A percentile compares a stretch with the other conserved stretches of the same genome.
Conservation (phyloP, 2,888 invertebrate species). For the Brachylomia viminalis region DNA sequence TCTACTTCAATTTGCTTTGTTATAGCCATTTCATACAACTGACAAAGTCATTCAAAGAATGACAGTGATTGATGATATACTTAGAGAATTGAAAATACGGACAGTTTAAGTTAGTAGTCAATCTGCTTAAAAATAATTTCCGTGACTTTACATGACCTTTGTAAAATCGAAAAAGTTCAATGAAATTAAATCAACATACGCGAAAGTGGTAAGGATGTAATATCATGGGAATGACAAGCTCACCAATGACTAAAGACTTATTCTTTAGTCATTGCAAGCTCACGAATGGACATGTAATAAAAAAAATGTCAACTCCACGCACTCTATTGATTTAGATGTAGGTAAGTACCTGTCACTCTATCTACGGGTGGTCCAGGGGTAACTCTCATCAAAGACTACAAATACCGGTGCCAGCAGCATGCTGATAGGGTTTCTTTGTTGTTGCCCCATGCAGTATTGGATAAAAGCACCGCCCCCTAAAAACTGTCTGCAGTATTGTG, state of each 20-base stretch:
- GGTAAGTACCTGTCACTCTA: constrained; percentile 24
- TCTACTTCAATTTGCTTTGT: not conserved
- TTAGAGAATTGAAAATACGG: not conserved
- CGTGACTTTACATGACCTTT: not conserved
- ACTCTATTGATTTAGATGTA: constrained; percentile 5
- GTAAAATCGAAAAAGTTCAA: not conserved
- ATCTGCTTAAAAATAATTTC: not conserved
- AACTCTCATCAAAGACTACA: not conserved
- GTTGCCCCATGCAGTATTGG: not conserved
- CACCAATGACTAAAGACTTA: too few species aligned
- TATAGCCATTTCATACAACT: not conserved
- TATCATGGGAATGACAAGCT: not conserved
- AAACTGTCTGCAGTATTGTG: not conserved
- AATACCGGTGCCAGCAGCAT: not conserved
- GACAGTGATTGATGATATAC: not conserved
- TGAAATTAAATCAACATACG: not conserved
- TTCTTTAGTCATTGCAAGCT: too few species aligned
- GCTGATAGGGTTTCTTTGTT: too few species aligned
- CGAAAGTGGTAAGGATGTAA: too few species aligned
- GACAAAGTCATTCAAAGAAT: not conserved
- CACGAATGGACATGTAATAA: constrained; percentile 10
- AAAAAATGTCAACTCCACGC: constrained; percentile 28
- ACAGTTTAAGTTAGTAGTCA: not conserved
- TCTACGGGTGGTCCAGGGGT: constrained; percentile 31
- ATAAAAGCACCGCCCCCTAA: not conserved